These are phyloP conservation scores for Hemistola chrysoprasaria DNA, from an alignment of 2,888 invertebrate species.

Conservation along the genomic window DNA sequence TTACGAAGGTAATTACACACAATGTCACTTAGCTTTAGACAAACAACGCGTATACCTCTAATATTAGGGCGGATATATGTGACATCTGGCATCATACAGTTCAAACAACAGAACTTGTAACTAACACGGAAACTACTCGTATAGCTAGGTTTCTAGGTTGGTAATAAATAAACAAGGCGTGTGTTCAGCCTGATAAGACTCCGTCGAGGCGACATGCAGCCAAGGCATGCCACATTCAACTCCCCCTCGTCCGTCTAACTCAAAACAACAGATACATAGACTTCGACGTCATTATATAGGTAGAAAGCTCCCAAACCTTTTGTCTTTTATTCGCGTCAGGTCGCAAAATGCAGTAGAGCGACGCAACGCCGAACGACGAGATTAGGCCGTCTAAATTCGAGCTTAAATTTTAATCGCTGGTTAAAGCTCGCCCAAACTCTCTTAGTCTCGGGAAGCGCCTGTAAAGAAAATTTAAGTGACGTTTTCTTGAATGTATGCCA, in stretches of 20 bases:
- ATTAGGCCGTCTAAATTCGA: constrained; percentile 74
- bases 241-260: constrained; percentile 35
- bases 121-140: constrained; percentile 32
- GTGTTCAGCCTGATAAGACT: constrained; percentile 73
- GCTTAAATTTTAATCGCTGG: constrained; percentile 72
- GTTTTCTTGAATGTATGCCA: constrained; percentile 59
- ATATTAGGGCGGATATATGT: constrained; percentile 10
- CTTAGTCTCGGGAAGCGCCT: constrained; percentile 44
- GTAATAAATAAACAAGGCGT: constrained; percentile 77
- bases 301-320: constrained; percentile 52
- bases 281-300: constrained; percentile 45
- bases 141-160: constrained; percentile 55
- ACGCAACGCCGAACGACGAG: constrained; percentile 62
- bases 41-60: constrained; percentile 18
- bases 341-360: constrained; percentile 67
- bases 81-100: constrained; percentile 36
- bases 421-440: constrained; percentile 58
- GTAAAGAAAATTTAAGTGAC: constrained; percentile 61
- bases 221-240: constrained; percentile 32
- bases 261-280: constrained; percentile 11
- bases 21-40: constrained; percentile 26
- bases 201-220: constrained; percentile 42
- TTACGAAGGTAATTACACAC: constrained; percentile 28
- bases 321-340: constrained; percentile 56
- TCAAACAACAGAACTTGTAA: constrained; percentile 44